Evolutionary conservation across 2,888 invertebrate species (phyloP), one percentile per base, ranked within the genome.

Genomic region (Sesia apiformis): DNA sequence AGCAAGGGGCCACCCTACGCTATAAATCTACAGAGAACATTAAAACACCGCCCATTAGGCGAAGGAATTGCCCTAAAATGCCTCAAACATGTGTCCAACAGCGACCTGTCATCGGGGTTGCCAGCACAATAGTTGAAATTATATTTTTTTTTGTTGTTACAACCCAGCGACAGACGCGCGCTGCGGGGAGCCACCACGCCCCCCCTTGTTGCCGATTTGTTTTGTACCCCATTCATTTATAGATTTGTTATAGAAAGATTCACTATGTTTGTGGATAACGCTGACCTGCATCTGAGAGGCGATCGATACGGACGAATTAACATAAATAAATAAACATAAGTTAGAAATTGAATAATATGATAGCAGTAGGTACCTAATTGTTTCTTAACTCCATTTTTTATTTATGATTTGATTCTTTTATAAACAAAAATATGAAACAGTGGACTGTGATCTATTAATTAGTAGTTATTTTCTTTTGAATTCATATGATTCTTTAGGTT

Each of bases 51-150:
- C 79, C 84, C 79, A 87, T 88, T 87, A 86, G 70, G 70, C 74
- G 71, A 73, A 83, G 84, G 80, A 88, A 88, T 88, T 83, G 86
- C 81, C 84, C 85, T 69, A 81, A 84, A 87, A 85, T 85, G 86
- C 84, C 80, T 81, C 74, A 79, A 85, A 88, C 87, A 88, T 88
- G 87, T 88, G 88, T 85, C 85, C 80, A 78, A 82, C 77, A 65
- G 84, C 78, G 87, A 88, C 84, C 87, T 88, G 88, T 88, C 88
- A 85, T 87, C 88, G 76, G 85, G 84, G 87, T 73, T 83, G 81
- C 83, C 74, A 81, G 67, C 63, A 85, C 85, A 70, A 72, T 70
- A 63, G 82, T 66, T 66, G 70, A 84, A 46, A 85, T 86, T 86
- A 78, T 81, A 73, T 78, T 75, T 83, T 83, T 84, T 81, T 74